Conservation (phyloP, 2,113 vertebrate genomes). For the Thalassarche chlororhynchos region DNA sequence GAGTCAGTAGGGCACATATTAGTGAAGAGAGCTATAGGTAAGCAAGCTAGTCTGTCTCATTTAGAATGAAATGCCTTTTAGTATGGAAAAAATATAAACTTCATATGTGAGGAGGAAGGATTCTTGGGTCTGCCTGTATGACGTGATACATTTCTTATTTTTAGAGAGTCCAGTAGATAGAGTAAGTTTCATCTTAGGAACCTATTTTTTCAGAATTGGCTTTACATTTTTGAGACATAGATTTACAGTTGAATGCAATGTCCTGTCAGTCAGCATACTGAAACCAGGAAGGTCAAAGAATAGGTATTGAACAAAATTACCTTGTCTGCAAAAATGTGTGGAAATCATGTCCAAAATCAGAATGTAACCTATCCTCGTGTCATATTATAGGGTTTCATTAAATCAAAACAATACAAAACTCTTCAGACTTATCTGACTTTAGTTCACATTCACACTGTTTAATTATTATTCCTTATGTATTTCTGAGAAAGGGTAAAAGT, state of each 20-base stretch:
- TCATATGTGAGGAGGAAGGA: not conserved
- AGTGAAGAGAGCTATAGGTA: not conserved
- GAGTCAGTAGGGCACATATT: not conserved
- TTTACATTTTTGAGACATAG: not conserved
- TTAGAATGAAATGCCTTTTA: not conserved
- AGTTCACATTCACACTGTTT: not conserved
- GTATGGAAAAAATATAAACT: not conserved
- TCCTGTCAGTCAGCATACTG: not conserved
- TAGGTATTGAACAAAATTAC: not conserved
- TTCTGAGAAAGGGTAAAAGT: not conserved
- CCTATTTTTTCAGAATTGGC: not conserved
- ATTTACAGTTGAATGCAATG: not conserved
- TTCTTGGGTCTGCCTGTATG: not conserved
- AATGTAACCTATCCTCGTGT: not conserved
- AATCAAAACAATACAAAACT: not conserved
- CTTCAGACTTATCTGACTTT: not conserved
- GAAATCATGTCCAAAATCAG: not conserved
- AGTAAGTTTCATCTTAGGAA: not conserved
- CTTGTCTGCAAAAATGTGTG: not conserved
- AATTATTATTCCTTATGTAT: not conserved
- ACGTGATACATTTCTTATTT: not conserved
- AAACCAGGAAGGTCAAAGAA: not conserved
- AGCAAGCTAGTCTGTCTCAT: not conserved
- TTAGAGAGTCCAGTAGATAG: not conserved
- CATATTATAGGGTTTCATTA: not conserved